Base-by-base conservation (phyloP, 2,888 invertebrate species). In the Urechis unicinctus region DNA sequence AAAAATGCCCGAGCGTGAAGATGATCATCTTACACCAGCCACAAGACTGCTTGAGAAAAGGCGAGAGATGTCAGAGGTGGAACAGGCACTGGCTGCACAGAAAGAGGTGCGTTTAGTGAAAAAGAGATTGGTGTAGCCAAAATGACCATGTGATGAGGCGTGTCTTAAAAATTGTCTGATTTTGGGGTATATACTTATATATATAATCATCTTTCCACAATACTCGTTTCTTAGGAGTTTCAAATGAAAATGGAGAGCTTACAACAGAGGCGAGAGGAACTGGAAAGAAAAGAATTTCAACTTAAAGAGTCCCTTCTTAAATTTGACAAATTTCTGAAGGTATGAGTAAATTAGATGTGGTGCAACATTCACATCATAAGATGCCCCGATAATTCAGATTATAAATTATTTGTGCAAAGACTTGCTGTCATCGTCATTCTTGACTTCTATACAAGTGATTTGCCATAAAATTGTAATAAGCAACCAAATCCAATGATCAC, bases 201-300 rank as follows among this genome's bases (percentile, higher is more conserved):
- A 13, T 36, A 36, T 13, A 9, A 13, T 17, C 17, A 13, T 47
- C 9, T 47, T 9, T 13, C 6, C 21, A 45, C 13, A 6, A n/a
- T 13, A 21, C 30, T 2, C 45, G 1, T 45, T 29, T 44, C 29
- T 31, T 61, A 77, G 77, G 78, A 78, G 59, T 78, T 78, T 58
- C 77, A 78, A 70, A 77, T 78, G 77, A 78, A 78, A 61, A 78
- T 78, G 77, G 78, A 78, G 65, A 75, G 76, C 63, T 65, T 78
- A 44, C 75, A 77, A 52, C 78, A 78, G 57, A 66, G 78, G 62
- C 63, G 75, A 55, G 77, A 77, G 58, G 78, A 78, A 61, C 62
- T 78, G 49, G 77, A 78, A 56, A 68, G 74, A 62, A 78, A 78
- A 61, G 78, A 78, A 64, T 73, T 66, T 57, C 74, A 75, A 54